Percentiles rank a stretch among this genome's conserved stretches.
phyloP scores from a whole-genome alignment of 2,888 invertebrate species.

The Epistrophella euchroma region DNA sequence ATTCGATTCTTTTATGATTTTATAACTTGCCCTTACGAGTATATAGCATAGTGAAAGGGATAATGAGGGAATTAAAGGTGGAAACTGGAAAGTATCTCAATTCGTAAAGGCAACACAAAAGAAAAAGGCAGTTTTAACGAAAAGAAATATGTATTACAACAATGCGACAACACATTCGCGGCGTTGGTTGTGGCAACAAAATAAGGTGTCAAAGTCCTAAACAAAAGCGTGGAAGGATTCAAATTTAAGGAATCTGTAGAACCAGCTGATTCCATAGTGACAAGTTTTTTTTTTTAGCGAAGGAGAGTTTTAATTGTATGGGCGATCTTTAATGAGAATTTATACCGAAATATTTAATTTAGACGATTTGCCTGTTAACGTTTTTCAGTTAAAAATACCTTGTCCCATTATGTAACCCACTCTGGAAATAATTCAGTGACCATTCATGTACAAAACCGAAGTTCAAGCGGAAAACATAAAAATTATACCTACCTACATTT shows the following conservation, averaged over 20 bases:
- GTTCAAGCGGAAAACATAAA: too few relatives aligned
- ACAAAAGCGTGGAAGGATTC: slow-evolving; percentile 40
- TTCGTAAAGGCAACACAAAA: not conserved
- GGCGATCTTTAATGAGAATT: not conserved
- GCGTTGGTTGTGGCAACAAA: not conserved
- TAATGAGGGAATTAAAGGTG: not conserved
- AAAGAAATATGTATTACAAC: not conserved
- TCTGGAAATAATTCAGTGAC: too few relatives aligned
- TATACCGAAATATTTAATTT: not conserved
- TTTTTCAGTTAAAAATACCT: too few relatives aligned
- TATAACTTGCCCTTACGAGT: not conserved
- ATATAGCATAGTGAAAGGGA: not conserved
- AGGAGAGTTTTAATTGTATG: not conserved
- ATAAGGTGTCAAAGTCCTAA: not conserved
- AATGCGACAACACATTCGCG: not conserved
- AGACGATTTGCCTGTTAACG: not conserved
- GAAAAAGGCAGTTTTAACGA: not conserved
- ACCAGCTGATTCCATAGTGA: slow-evolving; percentile 30
- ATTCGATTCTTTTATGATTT: not conserved
- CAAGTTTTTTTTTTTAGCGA: not conserved
- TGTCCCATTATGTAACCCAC: too few relatives aligned
- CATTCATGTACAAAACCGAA: too few relatives aligned
- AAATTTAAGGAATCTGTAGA: slow-evolving; percentile 20
- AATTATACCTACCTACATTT: too few relatives aligned
- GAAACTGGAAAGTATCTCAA: not conserved